Evolutionary conservation across 1,140 invertebrate genomes (phyloP).

Genomic region (Drosophila fuyamai): DNA sequence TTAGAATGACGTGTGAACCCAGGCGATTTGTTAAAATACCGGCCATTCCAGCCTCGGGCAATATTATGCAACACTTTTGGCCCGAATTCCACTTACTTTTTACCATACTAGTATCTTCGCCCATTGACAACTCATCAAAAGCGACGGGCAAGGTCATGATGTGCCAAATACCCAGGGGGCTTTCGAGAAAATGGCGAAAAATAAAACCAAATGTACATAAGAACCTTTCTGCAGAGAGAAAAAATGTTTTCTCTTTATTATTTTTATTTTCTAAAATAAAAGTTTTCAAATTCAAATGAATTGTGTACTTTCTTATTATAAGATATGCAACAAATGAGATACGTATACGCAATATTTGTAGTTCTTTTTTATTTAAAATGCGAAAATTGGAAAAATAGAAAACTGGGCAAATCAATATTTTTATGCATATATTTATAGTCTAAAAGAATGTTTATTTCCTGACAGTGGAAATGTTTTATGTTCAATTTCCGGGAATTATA

Average conservation of each 20-base stretch:
- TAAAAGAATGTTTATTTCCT: neutral
- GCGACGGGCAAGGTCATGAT: conserved; percentile 72
- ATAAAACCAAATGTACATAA: conserved; percentile 51
- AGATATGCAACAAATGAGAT: no score
- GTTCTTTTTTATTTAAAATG: no score
- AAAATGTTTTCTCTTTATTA: neutral
- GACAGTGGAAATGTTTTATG: no score
- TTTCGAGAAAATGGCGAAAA: conserved; percentile 57
- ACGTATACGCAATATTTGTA: no score
- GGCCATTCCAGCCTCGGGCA: conserved; percentile 50
- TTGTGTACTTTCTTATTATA: no score
- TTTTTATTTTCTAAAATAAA: no score
- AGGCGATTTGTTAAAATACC: conserved; percentile 52
- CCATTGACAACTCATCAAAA: conserved; percentile 78
- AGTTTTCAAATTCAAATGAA: no score
- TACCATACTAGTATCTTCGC: conserved; percentile 13
- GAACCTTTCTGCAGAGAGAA: conserved; percentile 22
- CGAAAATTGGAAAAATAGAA: no score
- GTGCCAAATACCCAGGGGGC: conserved; percentile 71
- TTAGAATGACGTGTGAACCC: conserved; percentile 48
- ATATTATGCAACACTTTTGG: conserved; percentile 79
- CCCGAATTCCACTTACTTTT: conserved; percentile 49
- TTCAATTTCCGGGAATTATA: neutral
- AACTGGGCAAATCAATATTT: neutral
- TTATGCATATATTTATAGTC: neutral